Evolutionary conservation across 2,113 vertebrate genomes (phyloP), one percentile per base, ranked within the genome.

Genomic region (Apeltes quadracus): DNA sequence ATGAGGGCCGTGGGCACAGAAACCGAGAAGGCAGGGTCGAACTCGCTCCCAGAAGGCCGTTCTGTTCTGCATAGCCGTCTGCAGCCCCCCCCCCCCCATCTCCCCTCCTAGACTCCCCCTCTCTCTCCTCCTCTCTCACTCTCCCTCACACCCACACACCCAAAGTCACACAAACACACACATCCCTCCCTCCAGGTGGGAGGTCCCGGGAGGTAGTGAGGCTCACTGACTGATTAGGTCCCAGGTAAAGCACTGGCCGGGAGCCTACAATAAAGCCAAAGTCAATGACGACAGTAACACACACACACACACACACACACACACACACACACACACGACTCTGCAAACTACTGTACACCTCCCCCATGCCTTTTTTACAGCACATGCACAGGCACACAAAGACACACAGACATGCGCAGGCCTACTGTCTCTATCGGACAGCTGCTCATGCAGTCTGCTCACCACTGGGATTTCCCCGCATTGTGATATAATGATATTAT

Each of bases 221-320:
- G 93, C 93, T 93, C 83, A 91, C 93, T 95, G 93, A 94, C 93
- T 95, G 94, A 96, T 97, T 96, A 95, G 91, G 92, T 94, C 92
- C 89, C 62, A 93, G 92, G 92, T 92, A 96, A 95, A 96, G 95
- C 86, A 92, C 89, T 93, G 93, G 79, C 94, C 89, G 90, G 94
- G 93, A 96, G 81, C 84, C 82, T 79, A 92, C 94, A 95, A 94
- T 91, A 88, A 95, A 94, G 93, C 94, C 92, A 94, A 94, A 90
- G 89, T 92, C 91, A 90, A 84, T 91, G 87, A 89, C 73, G 71
- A 79, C 57, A 23, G 75, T 55, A 81, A 61, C 51, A 12, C 41
- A 3, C 66, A 41, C 55, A 16, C 41, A 25, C 57, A 39, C 48
- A 44, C 69, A 59, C 46, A 27, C 57, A 41, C 29, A 48, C 55